Evolutionary conservation across 2,113 vertebrate genomes (phyloP).

Genomic region (Chelonoidis abingdonii): DNA sequence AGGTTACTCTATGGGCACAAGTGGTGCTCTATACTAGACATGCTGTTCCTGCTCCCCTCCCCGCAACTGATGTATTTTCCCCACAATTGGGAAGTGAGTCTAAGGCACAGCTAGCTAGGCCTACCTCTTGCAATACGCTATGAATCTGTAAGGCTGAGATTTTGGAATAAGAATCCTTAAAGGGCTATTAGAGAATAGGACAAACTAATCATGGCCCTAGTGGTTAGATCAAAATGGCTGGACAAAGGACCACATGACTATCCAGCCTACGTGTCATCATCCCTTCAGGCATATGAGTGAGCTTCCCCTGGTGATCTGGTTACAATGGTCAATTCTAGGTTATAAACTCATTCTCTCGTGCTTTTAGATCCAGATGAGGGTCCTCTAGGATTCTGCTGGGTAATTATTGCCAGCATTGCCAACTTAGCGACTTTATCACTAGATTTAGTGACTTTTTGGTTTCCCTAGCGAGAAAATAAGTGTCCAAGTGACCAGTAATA

Average conservation of each 20-base stretch:
- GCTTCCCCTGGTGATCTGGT: background rate
- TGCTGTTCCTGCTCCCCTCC: background rate
- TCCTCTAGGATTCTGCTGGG: background rate
- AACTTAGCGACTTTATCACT: too few species aligned
- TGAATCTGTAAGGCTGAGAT: background rate
- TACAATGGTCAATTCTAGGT: fast-evolving
- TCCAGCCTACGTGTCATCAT: fast-evolving
- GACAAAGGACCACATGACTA: fast-evolving
- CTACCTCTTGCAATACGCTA: too few species aligned
- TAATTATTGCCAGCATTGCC: too few species aligned
- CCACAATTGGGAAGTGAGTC: background rate
- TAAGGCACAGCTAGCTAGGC: too few species aligned
- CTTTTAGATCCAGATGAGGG: background rate
- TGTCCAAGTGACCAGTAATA: too few species aligned
- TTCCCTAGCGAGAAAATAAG: too few species aligned
- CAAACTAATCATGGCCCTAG: fast-evolving
- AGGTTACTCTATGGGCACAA: background rate
- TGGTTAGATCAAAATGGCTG: fast-evolving
- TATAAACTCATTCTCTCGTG: background rate
- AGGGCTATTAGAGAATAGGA: background rate
- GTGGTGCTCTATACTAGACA: background rate
- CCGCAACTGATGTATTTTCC: background rate
- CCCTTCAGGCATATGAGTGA: background rate
- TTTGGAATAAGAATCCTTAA: background rate
- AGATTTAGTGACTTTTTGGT: too few species aligned